Base-by-base conservation (phyloP, 2,888 invertebrate species). In the Machimus rusticus region DNA sequence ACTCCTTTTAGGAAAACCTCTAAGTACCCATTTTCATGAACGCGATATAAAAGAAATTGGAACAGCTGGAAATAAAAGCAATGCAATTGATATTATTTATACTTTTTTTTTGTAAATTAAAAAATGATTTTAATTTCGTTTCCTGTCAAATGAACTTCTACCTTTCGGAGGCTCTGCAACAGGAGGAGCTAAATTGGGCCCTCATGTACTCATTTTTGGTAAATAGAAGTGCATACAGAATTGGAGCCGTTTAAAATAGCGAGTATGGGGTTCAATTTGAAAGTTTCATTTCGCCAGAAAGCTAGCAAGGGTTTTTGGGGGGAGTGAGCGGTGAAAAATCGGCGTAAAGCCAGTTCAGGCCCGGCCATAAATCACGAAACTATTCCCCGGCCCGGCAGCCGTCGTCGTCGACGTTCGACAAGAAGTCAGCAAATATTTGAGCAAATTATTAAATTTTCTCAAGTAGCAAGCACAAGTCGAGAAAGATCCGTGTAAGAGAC, bases 381-480 rank as follows among this genome's bases (percentile, higher is more conserved):
- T 85, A 85, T 85, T 85, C 74, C 74, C 66, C 28, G 14, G 23
- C 66, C 28, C 31, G 16, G 46, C 74, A 74, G 85, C 28, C 85
- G 51, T 51, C 51, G 51, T 51, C 85, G 51, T 51, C 51, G 51
- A 16, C 51, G 74, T 85, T 85, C 74, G 85, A 85, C 74, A 85
- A 57, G 85, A 85, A 37, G 66, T 74, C 85, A 37, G 74, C 85
- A 85, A 85, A 85, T 85, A 85, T 85, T 85, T 85, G 85, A 85
- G 85, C 85, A 85, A 85, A 85, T 85, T 85, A 85, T 85, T 85
- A 85, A 85, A 85, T 85, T 85, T 74, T 85, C 85, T 85, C 85
- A 85, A 85, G 85, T 43, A 85, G 46, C 85, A 74, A 74, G 85
- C 85, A 85, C 74, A 74, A 85, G 74, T 43, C 74, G 74, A 85